A percentile compares a stretch with the other conserved stretches of the same genome.
These are phyloP conservation scores for Nebria brevicollis DNA, from an alignment of 2,888 invertebrate genomes.

Conservation along the genomic window DNA sequence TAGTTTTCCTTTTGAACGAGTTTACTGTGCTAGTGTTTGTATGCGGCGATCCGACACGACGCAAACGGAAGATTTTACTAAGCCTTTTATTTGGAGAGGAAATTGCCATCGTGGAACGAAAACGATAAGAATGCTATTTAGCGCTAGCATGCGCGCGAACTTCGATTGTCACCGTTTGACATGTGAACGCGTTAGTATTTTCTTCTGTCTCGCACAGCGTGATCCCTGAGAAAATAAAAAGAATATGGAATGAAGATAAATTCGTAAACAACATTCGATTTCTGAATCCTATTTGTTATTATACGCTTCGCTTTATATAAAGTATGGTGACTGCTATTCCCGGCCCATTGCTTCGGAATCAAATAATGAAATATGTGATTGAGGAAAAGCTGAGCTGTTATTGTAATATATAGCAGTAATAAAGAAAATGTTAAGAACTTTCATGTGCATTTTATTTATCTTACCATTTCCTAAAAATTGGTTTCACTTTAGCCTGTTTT, in stretches of 20 bases:
- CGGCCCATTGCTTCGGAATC: background rate
- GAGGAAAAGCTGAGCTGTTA: too few species aligned
- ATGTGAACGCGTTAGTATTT: background rate
- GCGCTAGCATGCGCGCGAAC: background rate
- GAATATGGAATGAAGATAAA: background rate
- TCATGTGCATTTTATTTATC: too few species aligned
- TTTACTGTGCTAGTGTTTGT: background rate
- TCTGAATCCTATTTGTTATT: background rate
- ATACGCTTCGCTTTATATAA: background rate
- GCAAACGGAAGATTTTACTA: slow-evolving; percentile 23
- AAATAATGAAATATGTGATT: background rate
- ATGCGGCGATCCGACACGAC: background rate
- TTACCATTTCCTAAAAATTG: too few species aligned
- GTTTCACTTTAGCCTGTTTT: too few species aligned
- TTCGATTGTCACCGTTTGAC: background rate
- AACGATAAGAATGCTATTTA: slow-evolving; percentile 23
- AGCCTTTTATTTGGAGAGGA: slow-evolving; percentile 27
- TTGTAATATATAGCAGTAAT: too few species aligned
- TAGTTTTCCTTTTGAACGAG: slow-evolving; percentile 10
- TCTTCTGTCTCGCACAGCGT: background rate
- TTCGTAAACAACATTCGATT: background rate
- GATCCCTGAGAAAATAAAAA: background rate
- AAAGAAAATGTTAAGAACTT: too few species aligned
- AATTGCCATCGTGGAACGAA: slow-evolving; percentile 17
- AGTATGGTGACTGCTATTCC: background rate